Evolutionary conservation across 2,888 invertebrate species (phyloP), one percentile per base, ranked within the genome.

Genomic region (Meta bourneti): DNA sequence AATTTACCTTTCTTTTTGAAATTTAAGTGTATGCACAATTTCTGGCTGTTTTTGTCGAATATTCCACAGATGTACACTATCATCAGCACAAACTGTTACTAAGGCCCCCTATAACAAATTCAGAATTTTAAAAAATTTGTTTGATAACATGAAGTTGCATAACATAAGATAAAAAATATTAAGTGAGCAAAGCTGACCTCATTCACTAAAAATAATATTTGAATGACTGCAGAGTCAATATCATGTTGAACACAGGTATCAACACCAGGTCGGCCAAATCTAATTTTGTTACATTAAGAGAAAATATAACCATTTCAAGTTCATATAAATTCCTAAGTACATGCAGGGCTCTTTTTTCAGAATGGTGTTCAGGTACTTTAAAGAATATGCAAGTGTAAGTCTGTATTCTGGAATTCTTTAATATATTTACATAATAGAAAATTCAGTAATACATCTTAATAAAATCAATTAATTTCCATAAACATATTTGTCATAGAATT

Each of bases 41-140:
- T 98, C 98, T 92, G 99, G 98, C 94, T 96, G 97, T 96, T 98
- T 98, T 93, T 98, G 97, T 94, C 98, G 96, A 96, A 98, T 98
- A 96, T 98, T 99, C 99, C 99, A 99, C 94, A 99, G 96, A 95
- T 99, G 99, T 92, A 99, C 96, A 94, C 97, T 97, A 95, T 99
- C 99, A 95, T 99, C 99, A 13, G 98, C 97, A 93, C 99, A 99
- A 94, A 98, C 98, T 83, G 99, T 98, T 94, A 99, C 97, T 94
- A 99, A 96, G 90, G 98, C 98, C 89, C 99, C 99, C 96, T 96
- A 90, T 89, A 20, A 72, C 75, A 52, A 78, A 69, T 16, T 8
- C 9, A 84, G 71, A 51, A 84, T 6, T n/a, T 54, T 89, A 11
- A 13, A 77, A 82, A 80, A 72, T 83, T 49, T 52, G 20, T 81